These are phyloP conservation scores for Elaphurus davidianus DNA, from an alignment of 2,113 vertebrate genomes.

Conservation along the genomic window DNA sequence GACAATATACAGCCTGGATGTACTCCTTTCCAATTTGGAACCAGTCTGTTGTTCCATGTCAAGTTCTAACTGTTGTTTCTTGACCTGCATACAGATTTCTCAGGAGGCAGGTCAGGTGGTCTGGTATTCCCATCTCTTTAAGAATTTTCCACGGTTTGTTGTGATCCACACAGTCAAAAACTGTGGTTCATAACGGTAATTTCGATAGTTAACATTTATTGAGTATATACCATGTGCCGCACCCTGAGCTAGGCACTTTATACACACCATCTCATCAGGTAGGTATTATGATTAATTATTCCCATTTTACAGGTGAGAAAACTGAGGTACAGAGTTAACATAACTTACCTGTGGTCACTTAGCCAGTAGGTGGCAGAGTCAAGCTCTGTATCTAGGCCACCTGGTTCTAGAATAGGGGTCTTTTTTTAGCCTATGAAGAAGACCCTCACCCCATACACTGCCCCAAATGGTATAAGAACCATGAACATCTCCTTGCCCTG, in stretches of 20 bases:
- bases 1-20: not conserved
- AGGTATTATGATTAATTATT: not conserved
- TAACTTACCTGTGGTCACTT: not conserved
- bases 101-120: not conserved
- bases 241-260: not conserved
- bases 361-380: not conserved
- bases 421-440: not conserved
- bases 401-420: not conserved
- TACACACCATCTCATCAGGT: not conserved
- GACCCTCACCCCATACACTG: fast-evolving
- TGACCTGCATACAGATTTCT: not conserved
- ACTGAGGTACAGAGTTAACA: not conserved
- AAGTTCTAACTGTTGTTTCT: not conserved
- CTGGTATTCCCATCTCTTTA: not conserved
- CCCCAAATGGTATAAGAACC: not conserved
- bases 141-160: not conserved
- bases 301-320: not conserved
- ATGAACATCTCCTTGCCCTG: not conserved
- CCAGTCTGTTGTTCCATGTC: not conserved
- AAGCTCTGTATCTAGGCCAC: no score
- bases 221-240: not conserved
- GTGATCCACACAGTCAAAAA: not conserved
- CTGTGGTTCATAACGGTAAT: not conserved
- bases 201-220: not conserved
- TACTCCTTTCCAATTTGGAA: not conserved